phyloP scores from a whole-genome alignment of 1,140 invertebrate genomes.

The Arctopsyche grandis region DNA sequence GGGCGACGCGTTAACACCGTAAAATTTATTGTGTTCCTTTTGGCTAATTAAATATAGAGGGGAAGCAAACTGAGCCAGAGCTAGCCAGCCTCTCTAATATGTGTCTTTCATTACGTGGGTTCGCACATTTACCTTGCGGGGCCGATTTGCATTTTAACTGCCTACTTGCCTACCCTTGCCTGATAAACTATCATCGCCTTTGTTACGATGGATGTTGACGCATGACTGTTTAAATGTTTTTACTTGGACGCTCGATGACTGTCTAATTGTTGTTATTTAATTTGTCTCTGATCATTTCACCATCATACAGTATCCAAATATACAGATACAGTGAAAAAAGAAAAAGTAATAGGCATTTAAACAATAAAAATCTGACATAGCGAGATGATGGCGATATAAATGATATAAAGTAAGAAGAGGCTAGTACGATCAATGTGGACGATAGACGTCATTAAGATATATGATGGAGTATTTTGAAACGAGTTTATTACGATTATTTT shows the following conservation, averaged over 20 bases:
- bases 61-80: not conserved
- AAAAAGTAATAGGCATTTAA: no score
- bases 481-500: no score
- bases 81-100: not conserved
- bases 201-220: not conserved
- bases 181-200: not conserved
- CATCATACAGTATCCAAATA: no score
- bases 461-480: no score
- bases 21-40: slow-evolving; percentile 31
- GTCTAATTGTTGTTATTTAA: no score
- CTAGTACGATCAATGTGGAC: no score
- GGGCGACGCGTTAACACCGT: not conserved
- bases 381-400: no score
- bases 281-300: no score
- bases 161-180: not conserved
- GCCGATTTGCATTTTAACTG: slow-evolving; percentile 22
- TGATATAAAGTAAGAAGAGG: no score
- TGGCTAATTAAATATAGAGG: slow-evolving; percentile 34
- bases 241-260: not conserved
- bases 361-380: no score
- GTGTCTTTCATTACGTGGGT: not conserved
- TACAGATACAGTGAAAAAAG: no score
- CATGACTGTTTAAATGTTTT: not conserved
- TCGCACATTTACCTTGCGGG: slow-evolving; percentile 8
- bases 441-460: no score